phyloP scores from a whole-genome alignment of 2,888 invertebrate species.

The Clostera curtula region DNA sequence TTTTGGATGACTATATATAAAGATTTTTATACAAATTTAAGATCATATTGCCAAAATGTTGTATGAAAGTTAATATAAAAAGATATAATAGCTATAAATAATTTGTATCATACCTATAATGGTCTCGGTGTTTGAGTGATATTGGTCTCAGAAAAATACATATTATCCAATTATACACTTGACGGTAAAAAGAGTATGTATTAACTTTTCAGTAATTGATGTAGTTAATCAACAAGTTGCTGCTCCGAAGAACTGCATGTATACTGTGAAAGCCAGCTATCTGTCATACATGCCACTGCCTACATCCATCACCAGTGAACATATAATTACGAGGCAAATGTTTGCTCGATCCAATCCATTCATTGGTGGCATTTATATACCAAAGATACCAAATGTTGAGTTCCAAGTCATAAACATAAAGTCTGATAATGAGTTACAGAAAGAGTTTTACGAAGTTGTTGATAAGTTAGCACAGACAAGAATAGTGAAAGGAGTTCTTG shows the following conservation, averaged over 20 bases:
- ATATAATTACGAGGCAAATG: constrained; percentile 30
- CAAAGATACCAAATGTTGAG: constrained; percentile 52
- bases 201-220: constrained; percentile 51
- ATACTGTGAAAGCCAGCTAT: constrained; percentile 41
- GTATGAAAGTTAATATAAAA: no score
- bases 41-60: no score
- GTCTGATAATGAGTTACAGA: constrained; percentile 29
- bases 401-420: constrained; percentile 48
- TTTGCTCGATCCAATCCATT: constrained; percentile 29
- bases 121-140: no score
- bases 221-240: constrained; percentile 38
- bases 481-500: constrained; percentile 51
- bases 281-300: constrained; percentile 48
- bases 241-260: constrained; percentile 52
- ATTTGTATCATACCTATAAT: no score
- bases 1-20: no score
- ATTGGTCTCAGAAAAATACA: no score
- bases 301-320: constrained; percentile 35
- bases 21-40: no score
- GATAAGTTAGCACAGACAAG: constrained; percentile 36
- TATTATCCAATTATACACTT: no score
- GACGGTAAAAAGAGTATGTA: constrained; percentile 1
- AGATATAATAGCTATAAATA: no score
- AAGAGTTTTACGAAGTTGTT: constrained; percentile 35
- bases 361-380: constrained; percentile 55